phyloP scores from a whole-genome alignment of 2,113 vertebrate genomes.

The Oriolus oriolus region DNA sequence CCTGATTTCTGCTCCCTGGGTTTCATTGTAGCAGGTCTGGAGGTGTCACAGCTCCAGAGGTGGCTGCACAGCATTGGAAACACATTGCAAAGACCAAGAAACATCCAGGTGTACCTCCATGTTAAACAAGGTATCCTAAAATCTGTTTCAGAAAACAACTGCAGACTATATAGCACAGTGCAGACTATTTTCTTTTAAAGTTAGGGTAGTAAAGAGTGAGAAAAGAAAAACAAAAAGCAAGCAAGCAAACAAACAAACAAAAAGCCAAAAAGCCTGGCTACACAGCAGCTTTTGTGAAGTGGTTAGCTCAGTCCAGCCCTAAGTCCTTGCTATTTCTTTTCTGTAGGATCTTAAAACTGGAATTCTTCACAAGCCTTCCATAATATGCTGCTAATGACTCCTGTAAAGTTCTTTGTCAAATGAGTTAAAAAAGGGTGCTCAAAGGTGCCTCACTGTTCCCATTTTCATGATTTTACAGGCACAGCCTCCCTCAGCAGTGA shows the following conservation, averaged over 20 bases:
- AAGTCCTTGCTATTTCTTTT: background rate
- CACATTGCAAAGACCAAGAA: background rate
- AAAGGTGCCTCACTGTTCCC: background rate
- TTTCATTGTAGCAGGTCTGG: background rate
- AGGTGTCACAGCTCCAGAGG: background rate
- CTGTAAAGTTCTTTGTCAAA: background rate
- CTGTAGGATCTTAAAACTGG: background rate
- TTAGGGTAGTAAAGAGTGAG: background rate
- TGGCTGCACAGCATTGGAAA: background rate
- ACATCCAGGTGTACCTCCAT: background rate
- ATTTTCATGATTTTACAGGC: slow-evolving; percentile 10
- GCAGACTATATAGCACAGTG: too few species aligned
- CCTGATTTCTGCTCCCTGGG: background rate
- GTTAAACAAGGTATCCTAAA: background rate
- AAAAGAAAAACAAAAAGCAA: background rate
- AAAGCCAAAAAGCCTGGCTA: background rate
- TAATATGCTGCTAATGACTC: background rate
- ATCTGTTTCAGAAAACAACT: background rate
- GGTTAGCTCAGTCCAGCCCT: background rate
- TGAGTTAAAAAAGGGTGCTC: background rate
- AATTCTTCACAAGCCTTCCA: background rate
- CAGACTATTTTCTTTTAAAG: background rate
- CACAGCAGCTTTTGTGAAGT: background rate
- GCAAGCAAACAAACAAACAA: background rate
- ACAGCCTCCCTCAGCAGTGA: background rate